Evolutionary conservation across 2,113 vertebrate species (phyloP).

Genomic region (Struthio camelus): DNA sequence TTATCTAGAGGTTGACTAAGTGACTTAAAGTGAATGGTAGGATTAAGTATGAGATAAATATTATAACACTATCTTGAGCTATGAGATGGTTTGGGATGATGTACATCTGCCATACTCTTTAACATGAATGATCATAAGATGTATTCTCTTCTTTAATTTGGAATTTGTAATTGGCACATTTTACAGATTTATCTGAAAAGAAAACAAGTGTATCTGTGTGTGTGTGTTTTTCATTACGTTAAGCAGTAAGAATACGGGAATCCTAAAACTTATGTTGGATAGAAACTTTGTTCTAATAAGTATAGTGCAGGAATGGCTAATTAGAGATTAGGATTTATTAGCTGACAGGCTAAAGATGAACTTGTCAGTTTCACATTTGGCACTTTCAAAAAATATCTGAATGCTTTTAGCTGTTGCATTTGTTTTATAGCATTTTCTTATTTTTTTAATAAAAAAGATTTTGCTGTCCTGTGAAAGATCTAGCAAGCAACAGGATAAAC

Average conservation of each 20-base stretch:
- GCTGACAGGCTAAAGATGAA: not conserved
- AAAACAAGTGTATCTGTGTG: not conserved
- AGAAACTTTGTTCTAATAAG: not conserved
- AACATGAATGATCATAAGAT: not conserved
- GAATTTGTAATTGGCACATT: not conserved
- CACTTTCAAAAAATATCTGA: not conserved
- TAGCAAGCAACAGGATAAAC: slow-evolving; percentile 5
- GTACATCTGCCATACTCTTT: not conserved
- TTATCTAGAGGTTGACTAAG: slow-evolving; percentile 4
- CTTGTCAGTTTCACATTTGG: not conserved
- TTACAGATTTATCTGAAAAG: not conserved
- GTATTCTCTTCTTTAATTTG: not conserved
- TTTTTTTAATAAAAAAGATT: not conserved
- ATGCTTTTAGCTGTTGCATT: not conserved
- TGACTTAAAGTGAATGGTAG: not conserved
- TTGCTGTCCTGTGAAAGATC: not conserved
- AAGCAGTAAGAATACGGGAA: not conserved
- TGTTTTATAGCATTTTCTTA: not conserved
- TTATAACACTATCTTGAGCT: not conserved
- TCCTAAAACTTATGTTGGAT: not conserved
- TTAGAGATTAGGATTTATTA: not conserved
- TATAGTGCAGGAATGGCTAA: not conserved
- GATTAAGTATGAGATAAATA: not conserved
- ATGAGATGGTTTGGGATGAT: not conserved
- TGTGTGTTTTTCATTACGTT: not conserved